Evolutionary conservation across 2,888 invertebrate genomes (phyloP).

Genomic region (Eristalinus sepulchralis): DNA sequence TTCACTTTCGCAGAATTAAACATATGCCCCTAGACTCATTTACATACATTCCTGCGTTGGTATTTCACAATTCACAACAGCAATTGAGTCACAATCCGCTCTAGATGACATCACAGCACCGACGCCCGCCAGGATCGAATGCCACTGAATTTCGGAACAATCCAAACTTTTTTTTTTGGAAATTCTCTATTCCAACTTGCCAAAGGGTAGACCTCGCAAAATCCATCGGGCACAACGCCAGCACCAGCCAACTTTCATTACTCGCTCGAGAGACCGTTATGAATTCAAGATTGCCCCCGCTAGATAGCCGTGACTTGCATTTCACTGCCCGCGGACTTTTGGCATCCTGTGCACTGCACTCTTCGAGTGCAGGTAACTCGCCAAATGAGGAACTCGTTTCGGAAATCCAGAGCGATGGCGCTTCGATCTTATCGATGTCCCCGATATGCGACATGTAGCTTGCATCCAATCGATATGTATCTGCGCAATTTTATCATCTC

Average conservation of each 20-base stretch:
- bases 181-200: conserved; percentile 5
- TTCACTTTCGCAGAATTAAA: background rate
- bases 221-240: conserved; percentile 23
- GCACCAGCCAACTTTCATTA: conserved; percentile 37
- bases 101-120: background rate
- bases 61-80: background rate
- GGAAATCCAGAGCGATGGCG: conserved; percentile 5
- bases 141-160: background rate
- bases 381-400: conserved; percentile 19
- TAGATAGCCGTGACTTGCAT: conserved; percentile 35
- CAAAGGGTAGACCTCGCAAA: conserved; percentile 34
- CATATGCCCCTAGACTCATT: background rate
- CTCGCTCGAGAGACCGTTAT: background rate
- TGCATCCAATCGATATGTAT: conserved; percentile 9
- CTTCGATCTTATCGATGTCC: conserved; percentile 20
- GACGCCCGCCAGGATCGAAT: background rate
- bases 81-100: background rate
- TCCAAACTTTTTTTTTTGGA: conserved; percentile 18
- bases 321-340: background rate
- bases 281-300: conserved; percentile 18
- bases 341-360: conserved; percentile 9
- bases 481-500: conserved; percentile 1
- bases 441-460: background rate
- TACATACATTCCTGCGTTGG: background rate
- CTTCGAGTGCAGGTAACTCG: conserved; percentile 8